These are phyloP conservation scores for Ciconia nigra DNA, from an alignment of 2,797 vertebrate species.

Conservation along the genomic window DNA sequence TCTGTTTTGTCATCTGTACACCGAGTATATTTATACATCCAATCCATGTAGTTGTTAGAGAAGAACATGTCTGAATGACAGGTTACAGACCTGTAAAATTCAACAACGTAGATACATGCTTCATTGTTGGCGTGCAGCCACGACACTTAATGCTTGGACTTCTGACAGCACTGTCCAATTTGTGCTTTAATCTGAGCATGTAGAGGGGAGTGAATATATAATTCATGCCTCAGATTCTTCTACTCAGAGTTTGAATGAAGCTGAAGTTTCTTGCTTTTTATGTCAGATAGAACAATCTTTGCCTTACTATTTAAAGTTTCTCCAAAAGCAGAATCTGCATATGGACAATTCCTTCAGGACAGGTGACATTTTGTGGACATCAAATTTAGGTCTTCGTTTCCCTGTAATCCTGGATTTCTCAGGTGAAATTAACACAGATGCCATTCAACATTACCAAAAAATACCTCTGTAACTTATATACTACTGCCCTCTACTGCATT, in stretches of 20 bases:
- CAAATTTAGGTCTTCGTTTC: background rate
- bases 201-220: background rate
- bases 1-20: background rate
- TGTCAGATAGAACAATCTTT: background rate
- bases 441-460: background rate
- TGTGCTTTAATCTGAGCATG: background rate
- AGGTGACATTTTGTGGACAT: background rate
- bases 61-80: background rate
- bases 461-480: background rate
- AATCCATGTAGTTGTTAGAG: background rate
- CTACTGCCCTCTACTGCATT: slow-evolving; percentile 15
- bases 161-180: background rate
- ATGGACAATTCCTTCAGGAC: background rate
- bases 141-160: background rate
- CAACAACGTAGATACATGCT: background rate
- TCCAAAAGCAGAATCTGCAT: background rate
- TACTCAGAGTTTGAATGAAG: background rate
- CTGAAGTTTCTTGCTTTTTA: background rate
- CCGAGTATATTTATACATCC: background rate
- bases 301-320: background rate
- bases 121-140: background rate
- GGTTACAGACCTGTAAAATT: background rate
- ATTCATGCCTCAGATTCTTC: background rate
- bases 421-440: background rate
- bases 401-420: background rate